Conservation (phyloP, 2,888 invertebrate species). For the Hydrotaea cyrtoneurina region DNA sequence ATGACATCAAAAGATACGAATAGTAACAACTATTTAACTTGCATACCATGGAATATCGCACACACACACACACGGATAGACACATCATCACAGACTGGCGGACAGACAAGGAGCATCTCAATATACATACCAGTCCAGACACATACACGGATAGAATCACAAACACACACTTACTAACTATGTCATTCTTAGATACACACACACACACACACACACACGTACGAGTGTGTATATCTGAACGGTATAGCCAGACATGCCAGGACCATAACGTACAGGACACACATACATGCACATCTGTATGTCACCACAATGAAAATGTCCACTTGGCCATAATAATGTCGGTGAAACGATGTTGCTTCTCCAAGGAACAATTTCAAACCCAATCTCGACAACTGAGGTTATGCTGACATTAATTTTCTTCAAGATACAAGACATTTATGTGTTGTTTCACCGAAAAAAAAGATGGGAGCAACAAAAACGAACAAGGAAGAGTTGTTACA, state of each 20-base stretch:
- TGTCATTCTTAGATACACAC: background rate
- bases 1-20: slow-evolving; percentile 73
- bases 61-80: background rate
- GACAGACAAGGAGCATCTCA: background rate
- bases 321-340: slow-evolving; percentile 63
- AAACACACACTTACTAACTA: slow-evolving; percentile 11
- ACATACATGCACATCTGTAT: slow-evolving; percentile 5
- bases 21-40: slow-evolving; percentile 73
- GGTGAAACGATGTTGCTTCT: slow-evolving; percentile 54
- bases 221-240: too few relatives aligned
- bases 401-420: slow-evolving; percentile 62
- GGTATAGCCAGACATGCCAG: too few relatives aligned
- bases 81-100: background rate
- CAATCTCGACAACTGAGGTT: slow-evolving; percentile 60
- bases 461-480: background rate
- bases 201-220: slow-evolving; percentile 13
- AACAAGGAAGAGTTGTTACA: slow-evolving; percentile 28
- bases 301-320: slow-evolving; percentile 54
- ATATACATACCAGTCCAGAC: background rate
- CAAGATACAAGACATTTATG: slow-evolving; percentile 54
- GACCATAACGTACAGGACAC: background rate
- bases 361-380: slow-evolving; percentile 61
- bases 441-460: slow-evolving; percentile 22
- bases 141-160: background rate
- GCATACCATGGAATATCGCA: slow-evolving; percentile 45